Conservation (phyloP, 2,797 vertebrate species). For the Sarcophilus harrisii region DNA sequence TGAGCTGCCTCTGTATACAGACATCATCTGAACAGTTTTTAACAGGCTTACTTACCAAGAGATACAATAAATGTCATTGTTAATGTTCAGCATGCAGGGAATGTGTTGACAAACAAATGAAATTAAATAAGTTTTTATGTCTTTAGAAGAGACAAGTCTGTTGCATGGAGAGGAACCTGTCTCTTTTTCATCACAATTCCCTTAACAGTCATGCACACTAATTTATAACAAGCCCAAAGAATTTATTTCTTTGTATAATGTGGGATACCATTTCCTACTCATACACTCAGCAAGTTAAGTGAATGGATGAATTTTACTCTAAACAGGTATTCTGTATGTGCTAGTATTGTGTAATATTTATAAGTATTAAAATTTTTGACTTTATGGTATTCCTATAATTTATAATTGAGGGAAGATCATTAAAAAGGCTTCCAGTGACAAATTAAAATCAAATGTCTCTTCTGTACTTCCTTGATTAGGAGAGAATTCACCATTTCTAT, state of each 20-base stretch:
- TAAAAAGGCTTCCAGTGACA: not conserved
- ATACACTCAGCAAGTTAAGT: not conserved
- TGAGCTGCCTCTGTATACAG: not conserved
- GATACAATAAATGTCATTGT: not conserved
- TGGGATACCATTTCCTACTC: not conserved
- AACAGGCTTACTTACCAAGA: not conserved
- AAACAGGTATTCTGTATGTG: not conserved
- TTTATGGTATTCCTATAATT: not conserved
- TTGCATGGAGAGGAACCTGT: not conserved
- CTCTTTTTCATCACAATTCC: not conserved
- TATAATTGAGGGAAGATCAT: not conserved
- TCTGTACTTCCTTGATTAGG: not conserved
- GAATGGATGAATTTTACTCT: not conserved
- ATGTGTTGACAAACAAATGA: not conserved
- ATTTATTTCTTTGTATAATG: not conserved
- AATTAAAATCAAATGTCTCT: not conserved
- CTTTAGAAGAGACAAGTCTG: not conserved
- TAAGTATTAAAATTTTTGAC: not conserved
- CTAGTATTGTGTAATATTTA: not conserved
- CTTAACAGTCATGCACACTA: not conserved
- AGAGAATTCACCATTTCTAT: not conserved
- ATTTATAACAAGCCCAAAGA: not conserved
- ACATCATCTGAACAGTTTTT: not conserved
- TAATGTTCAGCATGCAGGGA: not conserved
- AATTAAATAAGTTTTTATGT: not conserved